These are phyloP conservation scores for Molossus alvarezi DNA, from an alignment of 2,797 vertebrate species.

Conservation along the genomic window DNA sequence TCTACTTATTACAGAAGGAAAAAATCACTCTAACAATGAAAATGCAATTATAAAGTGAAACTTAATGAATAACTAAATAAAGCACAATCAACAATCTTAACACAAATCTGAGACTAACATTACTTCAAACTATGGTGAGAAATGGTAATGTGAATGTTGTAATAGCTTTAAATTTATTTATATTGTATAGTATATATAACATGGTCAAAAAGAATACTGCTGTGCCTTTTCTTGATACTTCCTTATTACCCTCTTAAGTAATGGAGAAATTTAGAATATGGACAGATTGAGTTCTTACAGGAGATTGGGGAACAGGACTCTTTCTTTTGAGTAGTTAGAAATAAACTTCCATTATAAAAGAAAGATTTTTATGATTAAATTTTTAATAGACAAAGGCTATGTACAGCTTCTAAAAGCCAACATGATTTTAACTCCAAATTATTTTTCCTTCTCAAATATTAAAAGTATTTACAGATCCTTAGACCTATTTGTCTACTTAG, in stretches of 20 bases:
- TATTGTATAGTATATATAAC: not conserved
- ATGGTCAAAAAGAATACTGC: not conserved
- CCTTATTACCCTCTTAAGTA: not conserved
- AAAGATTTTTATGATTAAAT: constrained; percentile 81
- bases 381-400: constrained; percentile 84
- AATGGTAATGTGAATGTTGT: not conserved
- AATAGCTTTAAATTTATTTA: not conserved
- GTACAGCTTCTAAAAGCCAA: constrained; percentile 77
- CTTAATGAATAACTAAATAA: not conserved
- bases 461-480: constrained; percentile 88
- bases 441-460: constrained; percentile 84
- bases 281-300: constrained; percentile 33
- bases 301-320: not conserved
- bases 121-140: not conserved
- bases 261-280: not conserved
- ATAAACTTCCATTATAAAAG: constrained; percentile 73
- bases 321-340: constrained; percentile 77
- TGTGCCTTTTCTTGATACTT: not conserved
- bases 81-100: not conserved
- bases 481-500: constrained; percentile 88
- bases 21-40: not conserved
- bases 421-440: constrained; percentile 83
- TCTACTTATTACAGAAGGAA: not conserved
- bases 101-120: not conserved
- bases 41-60: not conserved